A percentile compares a stretch with the other conserved stretches of the same genome.
Evolutionary conservation across 2,113 vertebrate genomes (phyloP).

Genomic region (Engystomops pustulosus): DNA sequence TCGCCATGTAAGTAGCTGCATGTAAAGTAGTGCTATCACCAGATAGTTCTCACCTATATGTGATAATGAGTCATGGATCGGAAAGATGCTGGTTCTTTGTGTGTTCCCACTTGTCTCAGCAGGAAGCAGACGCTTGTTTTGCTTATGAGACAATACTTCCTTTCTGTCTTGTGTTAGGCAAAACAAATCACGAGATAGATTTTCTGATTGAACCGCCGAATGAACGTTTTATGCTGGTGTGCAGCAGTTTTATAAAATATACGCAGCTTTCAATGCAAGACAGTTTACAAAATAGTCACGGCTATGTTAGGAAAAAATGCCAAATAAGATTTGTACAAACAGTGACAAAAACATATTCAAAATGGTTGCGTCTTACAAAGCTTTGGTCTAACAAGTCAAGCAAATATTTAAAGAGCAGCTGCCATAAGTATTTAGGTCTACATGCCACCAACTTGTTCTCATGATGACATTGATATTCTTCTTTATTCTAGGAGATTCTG

Average conservation of each 20-base stretch:
- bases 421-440: too few relatives aligned
- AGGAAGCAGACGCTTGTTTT: conserved; percentile 11
- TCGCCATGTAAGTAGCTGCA: not conserved
- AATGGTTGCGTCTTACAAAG: not conserved
- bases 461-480: too few relatives aligned
- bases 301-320: not conserved
- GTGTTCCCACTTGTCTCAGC: conserved; percentile 47
- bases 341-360: too few relatives aligned
- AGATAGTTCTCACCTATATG: conserved; percentile 12
- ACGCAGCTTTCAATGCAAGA: not conserved
- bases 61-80: not conserved
- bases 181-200: conserved; percentile 44
- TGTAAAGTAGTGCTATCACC: not conserved
- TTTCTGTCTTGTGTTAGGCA: conserved; percentile 38
- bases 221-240: conserved; percentile 22
- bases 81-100: conserved; percentile 33
- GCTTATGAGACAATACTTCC: conserved; percentile 46
- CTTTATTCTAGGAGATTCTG: too few relatives aligned
- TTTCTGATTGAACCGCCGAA: conserved; percentile 44
- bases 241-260: not conserved
- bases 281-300: not conserved
- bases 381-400: not conserved
- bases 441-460: too few relatives aligned
- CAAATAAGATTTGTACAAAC: not conserved
- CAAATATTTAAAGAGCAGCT: not conserved